Percentiles rank a stretch among this genome's conserved stretches.
These are phyloP conservation scores for Augochlora pura DNA, from an alignment of 1,140 invertebrate genomes.

Conservation along the genomic window DNA sequence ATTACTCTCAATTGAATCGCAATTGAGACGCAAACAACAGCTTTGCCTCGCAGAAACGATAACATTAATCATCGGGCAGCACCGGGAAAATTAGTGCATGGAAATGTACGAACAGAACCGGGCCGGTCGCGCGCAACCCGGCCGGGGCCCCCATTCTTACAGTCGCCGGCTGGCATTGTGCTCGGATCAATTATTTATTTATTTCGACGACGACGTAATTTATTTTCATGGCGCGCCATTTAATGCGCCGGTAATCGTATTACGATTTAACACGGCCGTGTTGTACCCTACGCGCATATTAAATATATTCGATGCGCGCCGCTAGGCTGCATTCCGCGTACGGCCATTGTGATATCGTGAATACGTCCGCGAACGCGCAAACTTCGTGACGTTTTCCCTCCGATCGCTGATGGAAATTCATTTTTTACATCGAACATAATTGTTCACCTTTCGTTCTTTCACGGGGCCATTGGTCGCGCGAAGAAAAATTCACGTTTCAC, in stretches of 20 bases:
- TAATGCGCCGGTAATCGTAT: neutral
- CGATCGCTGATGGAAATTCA: no score
- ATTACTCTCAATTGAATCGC: constrained; percentile 47
- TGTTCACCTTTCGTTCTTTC: no score
- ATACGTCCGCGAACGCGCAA: no score
- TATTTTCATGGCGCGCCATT: neutral
- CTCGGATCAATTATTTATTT: neutral
- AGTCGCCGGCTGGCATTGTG: neutral
- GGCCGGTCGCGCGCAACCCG: no score
- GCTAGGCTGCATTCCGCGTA: no score
- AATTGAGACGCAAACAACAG: constrained; percentile 29
- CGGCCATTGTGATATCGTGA: no score
- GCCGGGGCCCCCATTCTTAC: neutral
- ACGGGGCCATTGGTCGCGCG: no score
- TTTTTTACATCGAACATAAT: no score
- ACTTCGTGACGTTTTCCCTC: no score
- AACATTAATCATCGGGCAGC: constrained; percentile 30
- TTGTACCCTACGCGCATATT: neutral
- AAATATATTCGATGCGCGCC: no score
- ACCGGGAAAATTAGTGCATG: constrained; percentile 1
- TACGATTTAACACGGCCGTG: neutral
- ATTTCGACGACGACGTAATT: neutral
- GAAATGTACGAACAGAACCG: constrained; percentile 11
- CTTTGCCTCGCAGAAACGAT: constrained; percentile 19
- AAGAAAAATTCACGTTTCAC: no score